Evolutionary conservation across 2,113 vertebrate species (phyloP).

Genomic region (Semicossyphus pulcher): DNA sequence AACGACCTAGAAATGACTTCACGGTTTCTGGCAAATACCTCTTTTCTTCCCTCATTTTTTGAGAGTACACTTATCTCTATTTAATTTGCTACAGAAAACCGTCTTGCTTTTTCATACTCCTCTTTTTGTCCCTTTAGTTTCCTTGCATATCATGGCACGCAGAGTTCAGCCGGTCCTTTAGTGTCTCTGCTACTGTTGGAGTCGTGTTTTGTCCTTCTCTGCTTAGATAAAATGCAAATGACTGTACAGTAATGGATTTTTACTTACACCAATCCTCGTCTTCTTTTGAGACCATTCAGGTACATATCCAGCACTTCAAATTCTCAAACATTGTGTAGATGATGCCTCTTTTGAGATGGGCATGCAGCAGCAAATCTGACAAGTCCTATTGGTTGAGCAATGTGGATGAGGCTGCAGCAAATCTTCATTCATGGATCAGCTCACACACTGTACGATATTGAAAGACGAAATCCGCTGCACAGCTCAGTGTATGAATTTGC

Average conservation of each 20-base stretch:
- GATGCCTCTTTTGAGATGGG: conserved; percentile 2
- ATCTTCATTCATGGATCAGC: conserved; percentile 39
- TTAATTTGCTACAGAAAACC: conserved; percentile 52
- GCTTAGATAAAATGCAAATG: conserved; percentile 48
- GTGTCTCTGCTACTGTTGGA: background rate
- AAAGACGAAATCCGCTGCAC: background rate
- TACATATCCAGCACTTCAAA: conserved; percentile 18
- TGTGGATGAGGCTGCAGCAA: conserved; percentile 15
- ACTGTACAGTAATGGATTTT: conserved; percentile 26
- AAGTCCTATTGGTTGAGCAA: conserved; percentile 9
- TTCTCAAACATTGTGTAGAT: background rate
- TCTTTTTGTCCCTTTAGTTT: conserved; percentile 27
- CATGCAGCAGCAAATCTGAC: conserved; percentile 10
- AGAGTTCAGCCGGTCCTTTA: conserved; percentile 30
- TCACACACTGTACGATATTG: too few species aligned
- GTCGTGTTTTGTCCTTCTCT: conserved; percentile 1
- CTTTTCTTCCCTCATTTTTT: conserved; percentile 25
- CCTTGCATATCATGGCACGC: conserved; percentile 27
- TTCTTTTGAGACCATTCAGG: conserved; percentile 23
- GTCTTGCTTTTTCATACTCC: too few species aligned
- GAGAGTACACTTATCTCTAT: conserved; percentile 43
- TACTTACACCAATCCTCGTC: background rate
- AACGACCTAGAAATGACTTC: conserved; percentile 31
- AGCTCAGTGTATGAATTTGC: conserved; percentile 32
- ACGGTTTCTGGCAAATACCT: conserved; percentile 20